These are phyloP conservation scores for Murina feae DNA, from an alignment of 2,113 vertebrate species.

Conservation along the genomic window DNA sequence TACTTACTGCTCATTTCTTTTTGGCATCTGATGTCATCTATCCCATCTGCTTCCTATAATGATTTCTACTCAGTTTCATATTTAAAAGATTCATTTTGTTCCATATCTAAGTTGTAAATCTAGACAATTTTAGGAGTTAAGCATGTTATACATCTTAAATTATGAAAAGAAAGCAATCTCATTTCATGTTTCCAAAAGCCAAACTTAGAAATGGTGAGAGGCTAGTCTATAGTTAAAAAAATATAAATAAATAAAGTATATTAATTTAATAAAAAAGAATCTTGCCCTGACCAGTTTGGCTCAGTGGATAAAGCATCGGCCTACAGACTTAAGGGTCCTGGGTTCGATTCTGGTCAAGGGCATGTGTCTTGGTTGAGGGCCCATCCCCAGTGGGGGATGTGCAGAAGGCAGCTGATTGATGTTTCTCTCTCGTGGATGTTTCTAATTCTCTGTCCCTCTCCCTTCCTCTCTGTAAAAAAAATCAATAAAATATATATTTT, in stretches of 20 bases:
- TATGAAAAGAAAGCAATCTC: not conserved
- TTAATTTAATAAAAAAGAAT: not conserved
- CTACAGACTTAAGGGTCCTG: too few relatives aligned
- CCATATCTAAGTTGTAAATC: constrained; percentile 23
- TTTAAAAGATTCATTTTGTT: constrained; percentile 42
- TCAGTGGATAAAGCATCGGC: too few relatives aligned
- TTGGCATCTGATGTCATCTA: not conserved
- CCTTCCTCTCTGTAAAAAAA: too few relatives aligned
- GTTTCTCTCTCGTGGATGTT: too few relatives aligned
- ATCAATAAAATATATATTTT: too few relatives aligned
- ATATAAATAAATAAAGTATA: not conserved
- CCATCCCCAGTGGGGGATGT: too few relatives aligned
- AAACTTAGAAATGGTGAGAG: not conserved
- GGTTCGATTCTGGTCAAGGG: too few relatives aligned
- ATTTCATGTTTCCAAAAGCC: not conserved
- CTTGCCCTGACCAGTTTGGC: too few relatives aligned
- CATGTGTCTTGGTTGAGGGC: too few relatives aligned
- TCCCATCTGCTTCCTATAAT: constrained; percentile 22
- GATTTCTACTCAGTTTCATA: not conserved
- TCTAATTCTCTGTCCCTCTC: too few relatives aligned
- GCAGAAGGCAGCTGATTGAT: too few relatives aligned
- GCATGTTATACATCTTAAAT: not conserved
- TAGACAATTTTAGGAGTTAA: not conserved
- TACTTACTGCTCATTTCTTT: constrained; percentile 50
- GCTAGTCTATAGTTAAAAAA: not conserved